Percentiles rank a stretch among this genome's conserved stretches.
These are phyloP conservation scores for Cinclus mexicanus DNA, from an alignment of 2,113 vertebrate genomes.

Conservation along the genomic window DNA sequence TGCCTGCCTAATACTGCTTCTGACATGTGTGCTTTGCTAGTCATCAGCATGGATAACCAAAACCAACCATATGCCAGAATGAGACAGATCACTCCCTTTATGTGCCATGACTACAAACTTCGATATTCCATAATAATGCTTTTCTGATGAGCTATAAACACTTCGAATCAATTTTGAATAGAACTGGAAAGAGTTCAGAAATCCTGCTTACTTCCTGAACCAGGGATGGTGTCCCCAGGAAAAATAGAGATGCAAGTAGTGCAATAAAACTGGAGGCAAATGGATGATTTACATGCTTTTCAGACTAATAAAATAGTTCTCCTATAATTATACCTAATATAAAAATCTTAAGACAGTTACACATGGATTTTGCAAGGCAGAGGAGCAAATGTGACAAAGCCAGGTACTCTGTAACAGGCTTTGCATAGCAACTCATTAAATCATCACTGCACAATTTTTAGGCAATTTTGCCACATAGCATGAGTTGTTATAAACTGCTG, in stretches of 20 bases:
- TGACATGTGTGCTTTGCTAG: not conserved
- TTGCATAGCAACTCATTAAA: not conserved
- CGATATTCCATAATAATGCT: not conserved
- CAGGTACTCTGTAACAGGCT: not conserved
- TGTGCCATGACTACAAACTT: not conserved
- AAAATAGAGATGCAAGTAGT: not conserved
- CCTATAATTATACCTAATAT: not conserved
- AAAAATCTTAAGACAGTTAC: not conserved
- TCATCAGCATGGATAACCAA: not conserved
- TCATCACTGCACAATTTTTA: not conserved
- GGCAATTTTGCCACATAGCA: not conserved
- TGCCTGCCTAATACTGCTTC: not conserved
- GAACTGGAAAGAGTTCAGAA: not conserved
- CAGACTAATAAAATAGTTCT: not conserved
- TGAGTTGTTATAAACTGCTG: not conserved
- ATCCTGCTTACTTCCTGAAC: not conserved
- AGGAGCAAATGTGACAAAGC: not conserved
- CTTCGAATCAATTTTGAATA: not conserved
- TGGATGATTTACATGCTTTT: not conserved
- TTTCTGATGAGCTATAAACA: not conserved
- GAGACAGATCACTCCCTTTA: not conserved
- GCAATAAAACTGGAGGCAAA: not conserved
- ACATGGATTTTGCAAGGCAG: not conserved
- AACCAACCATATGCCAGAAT: not conserved
- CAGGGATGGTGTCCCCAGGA: not conserved